Evolutionary conservation across 2,113 vertebrate species (phyloP).

Genomic region (Dipodomys spectabilis): DNA sequence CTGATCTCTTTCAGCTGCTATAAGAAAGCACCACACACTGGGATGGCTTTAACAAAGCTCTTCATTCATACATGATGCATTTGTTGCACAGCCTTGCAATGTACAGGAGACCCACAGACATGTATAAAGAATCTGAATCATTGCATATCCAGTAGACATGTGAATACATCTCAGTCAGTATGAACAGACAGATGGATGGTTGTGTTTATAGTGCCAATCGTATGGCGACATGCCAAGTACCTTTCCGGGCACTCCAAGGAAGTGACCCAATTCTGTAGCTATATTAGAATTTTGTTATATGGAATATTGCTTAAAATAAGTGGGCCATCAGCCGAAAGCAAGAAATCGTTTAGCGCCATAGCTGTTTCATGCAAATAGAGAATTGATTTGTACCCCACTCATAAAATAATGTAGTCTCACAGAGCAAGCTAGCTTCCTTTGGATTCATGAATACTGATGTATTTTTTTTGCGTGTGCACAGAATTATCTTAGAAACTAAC

Average conservation of each 20-base stretch:
- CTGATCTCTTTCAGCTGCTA: neutral
- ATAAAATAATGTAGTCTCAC: conserved; percentile 57
- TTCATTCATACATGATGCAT: neutral
- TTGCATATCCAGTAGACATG: neutral
- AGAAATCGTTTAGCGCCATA: conserved; percentile 14
- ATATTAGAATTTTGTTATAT: conserved; percentile 29
- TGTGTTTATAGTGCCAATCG: neutral
- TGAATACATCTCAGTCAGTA: neutral
- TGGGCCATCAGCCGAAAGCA: neutral
- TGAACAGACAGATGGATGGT: neutral
- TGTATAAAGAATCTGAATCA: neutral
- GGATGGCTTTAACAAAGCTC: neutral
- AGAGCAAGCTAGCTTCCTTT: conserved; percentile 1
- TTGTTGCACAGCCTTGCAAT: neutral
- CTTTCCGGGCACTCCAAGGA: conserved; percentile 27
- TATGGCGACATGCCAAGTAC: neutral
- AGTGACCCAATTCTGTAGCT: conserved; percentile 49
- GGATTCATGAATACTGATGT: conserved; percentile 58
- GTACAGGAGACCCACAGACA: neutral
- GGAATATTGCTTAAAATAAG: conserved; percentile 51
- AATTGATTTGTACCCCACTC: conserved; percentile 48
- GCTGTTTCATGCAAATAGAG: conserved; percentile 9
- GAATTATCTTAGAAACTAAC: conserved; percentile 61
- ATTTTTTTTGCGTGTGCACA: neutral
- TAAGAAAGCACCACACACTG: neutral